Base-by-base conservation (phyloP, 2,113 vertebrate genomes). In the Sphaerodactylus townsendi region DNA sequence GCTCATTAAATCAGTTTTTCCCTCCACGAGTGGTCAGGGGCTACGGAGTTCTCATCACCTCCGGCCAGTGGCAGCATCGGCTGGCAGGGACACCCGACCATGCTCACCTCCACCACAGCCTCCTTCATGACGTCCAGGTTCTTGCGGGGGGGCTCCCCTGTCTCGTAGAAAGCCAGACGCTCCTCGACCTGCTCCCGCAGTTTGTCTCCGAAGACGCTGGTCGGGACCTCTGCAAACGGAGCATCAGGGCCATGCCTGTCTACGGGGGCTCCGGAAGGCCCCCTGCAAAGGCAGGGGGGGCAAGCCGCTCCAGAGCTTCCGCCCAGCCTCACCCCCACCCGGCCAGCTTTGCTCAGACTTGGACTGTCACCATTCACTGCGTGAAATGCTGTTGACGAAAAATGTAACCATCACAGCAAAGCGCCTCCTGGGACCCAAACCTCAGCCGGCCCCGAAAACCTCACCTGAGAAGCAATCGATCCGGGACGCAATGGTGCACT, bases 311-410 rank as follows among this genome's bases (percentile, higher is more conserved):
- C 13, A 11, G 10, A 35, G 2, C 25, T 7, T 13, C 10, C 4
- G 14, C 53, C 9, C 81, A 11, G n/a, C 35, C 73, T 56, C 39
- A 39, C 33, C 30, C 25, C 4, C 33, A 13, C 15, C 30, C 5
- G 2, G 46, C 81, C 71, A 37, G 87, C 94, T 94, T 94, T 94
- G 97, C 98, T 99, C 98, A 99, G 98, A 79, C 84, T 87, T 64
- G 33, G 13, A 1, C 41, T 28, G 87, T 85, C 98, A 99, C 95
- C 98, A 99, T 95, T 97, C 98, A 96, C 96, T 56, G 74, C 85
- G 93, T 97, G 98, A 95, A 91, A 97, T 99, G 76, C 98, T 98
- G 98, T 95, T 99, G 98, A 99, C 98, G 98, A 99, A 99, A 99
- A 99, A 99, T 98, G 44, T 79, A 81, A 88, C 90, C 98, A 99